Evolutionary conservation across 2,797 vertebrate genomes (phyloP), one percentile per base, ranked within the genome.

Genomic region (Coccyzus lansbergi): DNA sequence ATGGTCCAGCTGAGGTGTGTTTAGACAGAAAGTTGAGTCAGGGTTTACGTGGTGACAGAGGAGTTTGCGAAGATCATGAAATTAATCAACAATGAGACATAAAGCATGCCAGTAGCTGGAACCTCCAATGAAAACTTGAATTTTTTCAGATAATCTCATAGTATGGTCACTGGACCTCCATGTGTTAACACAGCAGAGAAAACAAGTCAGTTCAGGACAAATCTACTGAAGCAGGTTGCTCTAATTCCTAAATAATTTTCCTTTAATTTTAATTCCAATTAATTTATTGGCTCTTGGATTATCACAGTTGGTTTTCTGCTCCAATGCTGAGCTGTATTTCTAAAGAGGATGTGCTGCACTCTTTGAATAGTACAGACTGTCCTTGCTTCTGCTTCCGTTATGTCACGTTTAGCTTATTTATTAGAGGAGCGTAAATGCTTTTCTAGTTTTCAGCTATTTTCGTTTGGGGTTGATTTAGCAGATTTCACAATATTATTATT

Each of bases 191-290:
- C 8, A 76, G 26, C 24, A 83, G 18, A 7, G 69, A 9, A 1
- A 53, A 31, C 75, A 44, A 60, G 51, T 38, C 38, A 34, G 31
- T 21, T 55, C 8, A 71, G 24, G 55, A 38, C 20, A 49, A 70
- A 93, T 40, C 38, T 36, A 40, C 42, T 64, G 60, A 89, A 91
- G 24, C 44, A 56, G 28, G 13, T 78, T 72, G 15, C 48, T 72
- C 21, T n/a, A 64, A 65, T 78, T 86, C 42, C 40, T 81, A 11
- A 81, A 58, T 5, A 62, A 48, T 64, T 76, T 38, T 40, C 40
- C 59, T 83, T 76, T 77, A n/a, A 40, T 89, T 94, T 85, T 56
- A 68, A 85, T 89, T 91, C 38, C 25, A 64, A 29, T 44, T 55
- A 75, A 81, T 90, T 90, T 85, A 58, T 75, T 83, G 19, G 20